Base-by-base conservation (phyloP, 2,888 invertebrate species). In the Rhamnusium bicolor region DNA sequence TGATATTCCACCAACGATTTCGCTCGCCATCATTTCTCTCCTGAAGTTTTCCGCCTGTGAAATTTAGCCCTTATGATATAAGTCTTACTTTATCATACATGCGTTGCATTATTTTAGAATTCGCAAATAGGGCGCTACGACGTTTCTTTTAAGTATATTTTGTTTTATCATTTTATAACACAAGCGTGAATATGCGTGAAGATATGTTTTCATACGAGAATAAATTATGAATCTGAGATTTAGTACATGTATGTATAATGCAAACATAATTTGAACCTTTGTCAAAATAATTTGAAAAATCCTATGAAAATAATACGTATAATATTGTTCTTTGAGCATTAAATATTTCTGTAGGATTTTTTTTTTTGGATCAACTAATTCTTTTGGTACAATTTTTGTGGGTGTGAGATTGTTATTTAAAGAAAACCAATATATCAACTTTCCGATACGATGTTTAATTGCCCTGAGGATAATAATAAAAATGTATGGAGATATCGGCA, bases 1-100 rank as follows among this genome's bases (percentile, higher is more conserved):
- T 88, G 85, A 85, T 87, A 88, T 88, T 87, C 88, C 79, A 84
- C 79, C 81, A 84, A 83, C 87, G 86, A 85, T 85, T 86, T 85
- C 84, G 85, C 86, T 85, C 85, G 87, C 86, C 86, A 85, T 87
- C 87, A 87, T 87, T 86, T 84, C 85, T 84, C 84, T 83, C 85
- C 84, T 84, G 85, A 86, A 86, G 85, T 86, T 86, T 85, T 86
- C 86, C 85, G 84, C 85, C 85, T 85, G 85, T 84, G 82, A 86
- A 86, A 86, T 87, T 86, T 84, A 84, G 83, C 84, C 84, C 83
- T 80, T 83, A 79, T 83, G 84, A 84, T 83, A 85, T 85, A 85
- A 84, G 84, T 84, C 85, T 85, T 82, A 82, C 81, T 85, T 83
- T 83, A 81, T 84, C 82, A 82, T 77, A 79, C 77, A 74, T 74